phyloP scores from a whole-genome alignment of 37 sponge, comb jelly and placozoan species.

The Chondrosia reniformis region DNA sequence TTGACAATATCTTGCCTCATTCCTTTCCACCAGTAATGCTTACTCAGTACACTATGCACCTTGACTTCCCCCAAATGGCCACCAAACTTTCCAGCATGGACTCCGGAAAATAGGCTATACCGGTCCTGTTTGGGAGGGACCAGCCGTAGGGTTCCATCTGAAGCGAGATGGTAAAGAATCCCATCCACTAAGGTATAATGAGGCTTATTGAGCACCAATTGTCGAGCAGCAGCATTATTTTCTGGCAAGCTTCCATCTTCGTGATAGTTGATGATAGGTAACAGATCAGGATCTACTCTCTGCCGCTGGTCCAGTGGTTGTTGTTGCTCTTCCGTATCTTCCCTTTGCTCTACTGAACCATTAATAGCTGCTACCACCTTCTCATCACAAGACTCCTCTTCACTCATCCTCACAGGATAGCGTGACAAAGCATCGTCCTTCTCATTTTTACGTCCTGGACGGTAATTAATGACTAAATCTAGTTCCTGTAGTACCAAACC shows the following conservation, averaged over 20 bases:
- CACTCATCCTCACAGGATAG: neutral
- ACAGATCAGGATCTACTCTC: neutral
- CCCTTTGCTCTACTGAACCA: no score
- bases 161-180: constrained; percentile 44
- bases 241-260: neutral
- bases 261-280: neutral
- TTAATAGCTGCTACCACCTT: neutral
- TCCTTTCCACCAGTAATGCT: constrained; percentile 47
- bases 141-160: constrained; percentile 34
- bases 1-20: constrained; percentile 19
- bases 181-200: constrained; percentile 29
- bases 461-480: constrained; percentile 22
- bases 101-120: neutral
- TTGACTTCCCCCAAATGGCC: constrained; percentile 18
- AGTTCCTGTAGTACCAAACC: constrained; percentile 52
- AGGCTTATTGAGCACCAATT: neutral
- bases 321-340: no score
- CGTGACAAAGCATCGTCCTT: constrained; percentile 52
- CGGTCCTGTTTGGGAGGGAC: constrained; percentile 25
- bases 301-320: neutral
- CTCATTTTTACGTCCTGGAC: constrained; percentile 39
- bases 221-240: neutral
- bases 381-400: neutral
- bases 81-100: constrained; percentile 23
- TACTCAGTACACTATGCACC: neutral